Conservation (phyloP, 2,797 vertebrate genomes). For the Oceanodroma leucorhoa region DNA sequence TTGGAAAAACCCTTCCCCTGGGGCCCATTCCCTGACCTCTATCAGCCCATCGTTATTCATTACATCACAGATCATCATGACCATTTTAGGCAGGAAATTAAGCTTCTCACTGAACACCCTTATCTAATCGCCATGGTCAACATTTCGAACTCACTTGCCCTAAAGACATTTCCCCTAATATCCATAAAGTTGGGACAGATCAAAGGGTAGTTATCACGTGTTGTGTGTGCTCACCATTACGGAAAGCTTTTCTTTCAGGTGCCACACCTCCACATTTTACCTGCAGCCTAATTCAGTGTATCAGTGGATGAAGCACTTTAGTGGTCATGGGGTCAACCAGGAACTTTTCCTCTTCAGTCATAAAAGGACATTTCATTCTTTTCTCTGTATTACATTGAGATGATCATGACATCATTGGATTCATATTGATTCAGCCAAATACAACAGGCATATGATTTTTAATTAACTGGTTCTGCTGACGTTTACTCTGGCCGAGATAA, state of each 20-base stretch:
- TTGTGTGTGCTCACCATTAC: not conserved
- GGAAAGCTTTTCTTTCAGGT: not conserved
- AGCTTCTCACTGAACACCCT: not conserved
- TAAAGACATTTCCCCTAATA: not conserved
- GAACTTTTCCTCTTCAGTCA: not conserved
- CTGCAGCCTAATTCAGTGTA: not conserved
- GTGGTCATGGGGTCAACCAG: not conserved
- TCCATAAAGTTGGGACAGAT: not conserved
- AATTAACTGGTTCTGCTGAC: not conserved
- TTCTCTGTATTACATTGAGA: not conserved
- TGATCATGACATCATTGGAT: not conserved
- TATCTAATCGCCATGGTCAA: not conserved
- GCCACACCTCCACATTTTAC: not conserved
- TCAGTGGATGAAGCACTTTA: not conserved
- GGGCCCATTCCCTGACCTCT: not conserved
- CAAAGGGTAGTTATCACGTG: not conserved
- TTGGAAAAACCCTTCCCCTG: not conserved
- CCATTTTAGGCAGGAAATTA: conserved; percentile 29
- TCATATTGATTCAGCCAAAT: not conserved
- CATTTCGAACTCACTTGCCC: not conserved
- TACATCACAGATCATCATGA: not conserved
- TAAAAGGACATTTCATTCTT: not conserved
- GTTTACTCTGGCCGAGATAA: not conserved
- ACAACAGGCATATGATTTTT: not conserved
- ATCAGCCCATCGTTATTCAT: not conserved